Evolutionary conservation across 2,113 vertebrate species (phyloP).

Genomic region (Urocolius indicus): DNA sequence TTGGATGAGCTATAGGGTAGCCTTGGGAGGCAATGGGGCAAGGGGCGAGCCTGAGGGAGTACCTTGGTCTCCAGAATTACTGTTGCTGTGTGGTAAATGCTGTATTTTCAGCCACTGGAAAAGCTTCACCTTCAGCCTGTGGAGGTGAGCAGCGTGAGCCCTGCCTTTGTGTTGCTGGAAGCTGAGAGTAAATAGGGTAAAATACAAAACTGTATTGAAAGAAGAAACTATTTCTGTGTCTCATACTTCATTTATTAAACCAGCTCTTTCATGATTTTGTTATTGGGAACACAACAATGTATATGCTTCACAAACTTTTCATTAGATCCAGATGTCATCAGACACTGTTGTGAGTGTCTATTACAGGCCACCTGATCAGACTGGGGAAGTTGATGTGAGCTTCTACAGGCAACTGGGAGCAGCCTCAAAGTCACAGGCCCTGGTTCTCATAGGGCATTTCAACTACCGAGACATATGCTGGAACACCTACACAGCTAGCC

Average conservation of each 20-base stretch:
- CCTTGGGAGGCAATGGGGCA: neutral
- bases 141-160: neutral
- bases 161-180: neutral
- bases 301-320: neutral
- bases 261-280: neutral
- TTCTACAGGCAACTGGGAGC: no score
- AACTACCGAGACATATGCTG: no score
- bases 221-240: neutral
- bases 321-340: neutral
- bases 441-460: no score
- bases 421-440: no score
- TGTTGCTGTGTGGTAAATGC: neutral
- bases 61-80: neutral
- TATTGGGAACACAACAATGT: neutral
- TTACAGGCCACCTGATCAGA: no score
- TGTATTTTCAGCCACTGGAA: neutral
- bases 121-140: neutral
- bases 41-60: neutral
- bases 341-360: no score
- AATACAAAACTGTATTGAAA: neutral
- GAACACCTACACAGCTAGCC: no score
- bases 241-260: neutral
- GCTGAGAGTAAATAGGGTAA: neutral
- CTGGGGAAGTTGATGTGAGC: no score
- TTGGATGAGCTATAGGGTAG: neutral